phyloP scores from a whole-genome alignment of 2,113 vertebrate species.

The Mastomys coucha region DNA sequence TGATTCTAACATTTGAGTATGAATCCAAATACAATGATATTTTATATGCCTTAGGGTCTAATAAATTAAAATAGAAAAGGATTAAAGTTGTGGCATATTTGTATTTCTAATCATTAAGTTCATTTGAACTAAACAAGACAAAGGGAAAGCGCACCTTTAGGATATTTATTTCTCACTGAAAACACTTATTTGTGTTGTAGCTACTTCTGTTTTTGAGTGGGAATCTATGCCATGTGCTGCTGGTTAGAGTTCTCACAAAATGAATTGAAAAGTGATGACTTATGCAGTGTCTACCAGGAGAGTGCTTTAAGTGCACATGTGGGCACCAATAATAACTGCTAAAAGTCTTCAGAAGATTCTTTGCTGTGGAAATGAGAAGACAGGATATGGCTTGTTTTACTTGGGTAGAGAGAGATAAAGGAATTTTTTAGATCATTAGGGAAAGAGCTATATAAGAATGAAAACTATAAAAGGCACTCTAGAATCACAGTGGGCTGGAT shows the following conservation, averaged over 20 bases:
- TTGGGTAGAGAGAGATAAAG: background rate
- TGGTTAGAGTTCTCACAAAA: background rate
- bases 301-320: background rate
- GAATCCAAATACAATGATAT: background rate
- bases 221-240: too few species aligned
- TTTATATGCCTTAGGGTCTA: background rate
- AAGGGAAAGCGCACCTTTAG: background rate
- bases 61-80: background rate
- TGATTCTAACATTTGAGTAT: background rate
- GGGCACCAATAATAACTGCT: background rate
- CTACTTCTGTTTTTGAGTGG: background rate
- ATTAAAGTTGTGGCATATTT: background rate
- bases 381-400: background rate
- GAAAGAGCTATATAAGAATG: background rate
- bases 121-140: background rate
- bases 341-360: background rate
- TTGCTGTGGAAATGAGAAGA: background rate
- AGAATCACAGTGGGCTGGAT: background rate
- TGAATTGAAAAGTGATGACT: background rate
- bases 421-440: background rate
- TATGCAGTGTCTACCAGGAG: background rate
- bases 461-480: background rate
- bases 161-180: background rate
- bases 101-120: background rate
- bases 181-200: background rate